Evolutionary conservation across 2,797 vertebrate species (phyloP).

Genomic region (Triplophysa yarkandensis): DNA sequence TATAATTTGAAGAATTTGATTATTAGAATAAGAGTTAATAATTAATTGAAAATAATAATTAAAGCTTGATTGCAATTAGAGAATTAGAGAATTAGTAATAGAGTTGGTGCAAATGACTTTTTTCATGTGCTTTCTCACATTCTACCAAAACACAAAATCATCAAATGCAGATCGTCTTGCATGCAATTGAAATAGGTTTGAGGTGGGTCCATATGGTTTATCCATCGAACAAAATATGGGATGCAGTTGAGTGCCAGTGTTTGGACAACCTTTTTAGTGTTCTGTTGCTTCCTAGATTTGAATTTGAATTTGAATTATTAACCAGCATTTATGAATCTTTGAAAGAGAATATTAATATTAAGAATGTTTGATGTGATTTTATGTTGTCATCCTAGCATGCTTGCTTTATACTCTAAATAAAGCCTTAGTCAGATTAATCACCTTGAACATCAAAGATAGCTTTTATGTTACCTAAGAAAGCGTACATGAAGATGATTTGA

Average conservation of each 20-base stretch:
- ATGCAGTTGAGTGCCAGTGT: neutral
- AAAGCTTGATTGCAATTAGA: too few species aligned
- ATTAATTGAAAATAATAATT: too few species aligned
- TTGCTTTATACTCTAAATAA: neutral
- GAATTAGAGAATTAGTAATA: too few species aligned
- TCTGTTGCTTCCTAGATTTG: neutral
- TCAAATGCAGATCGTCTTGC: too few species aligned
- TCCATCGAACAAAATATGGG: neutral
- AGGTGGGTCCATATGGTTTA: neutral
- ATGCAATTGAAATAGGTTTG: too few species aligned
- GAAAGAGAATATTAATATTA: neutral
- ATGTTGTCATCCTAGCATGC: neutral
- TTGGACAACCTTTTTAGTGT: neutral
- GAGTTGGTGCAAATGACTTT: too few species aligned
- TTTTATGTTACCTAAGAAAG: conserved; percentile 27
- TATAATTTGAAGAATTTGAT: too few species aligned
- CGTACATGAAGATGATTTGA: conserved; percentile 26
- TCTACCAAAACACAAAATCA: too few species aligned
- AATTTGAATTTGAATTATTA: neutral
- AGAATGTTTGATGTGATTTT: neutral
- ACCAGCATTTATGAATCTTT: neutral
- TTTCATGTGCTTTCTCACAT: too few species aligned
- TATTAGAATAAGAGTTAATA: too few species aligned
- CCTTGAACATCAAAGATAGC: conserved; percentile 27
- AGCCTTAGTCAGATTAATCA: neutral